Evolutionary conservation across 2,888 invertebrate genomes (phyloP).

Genomic region (Colletes collaris): DNA sequence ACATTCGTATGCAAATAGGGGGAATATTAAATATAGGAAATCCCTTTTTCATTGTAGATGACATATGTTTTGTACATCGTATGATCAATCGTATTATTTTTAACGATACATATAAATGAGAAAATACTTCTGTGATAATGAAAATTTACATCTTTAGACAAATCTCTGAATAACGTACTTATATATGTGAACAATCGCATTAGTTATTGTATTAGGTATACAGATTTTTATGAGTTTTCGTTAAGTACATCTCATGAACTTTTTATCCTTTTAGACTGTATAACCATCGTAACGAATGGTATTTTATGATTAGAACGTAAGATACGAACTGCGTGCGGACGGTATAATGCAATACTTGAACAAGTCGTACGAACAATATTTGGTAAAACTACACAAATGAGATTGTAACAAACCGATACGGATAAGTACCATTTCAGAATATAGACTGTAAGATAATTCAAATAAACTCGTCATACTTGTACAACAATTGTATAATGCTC

Average conservation of each 20-base stretch:
- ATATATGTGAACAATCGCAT: constrained; percentile 8
- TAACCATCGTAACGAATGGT: neutral
- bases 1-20: constrained; percentile 27
- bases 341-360: neutral
- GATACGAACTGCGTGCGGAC: too few species aligned
- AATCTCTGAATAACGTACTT: constrained; percentile 32
- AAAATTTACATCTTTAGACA: constrained; percentile 7
- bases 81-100: constrained; percentile 10
- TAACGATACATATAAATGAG: constrained; percentile 47
- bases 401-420: neutral
- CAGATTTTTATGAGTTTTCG: constrained; percentile 8
- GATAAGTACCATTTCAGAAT: constrained; percentile 17
- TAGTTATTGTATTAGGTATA: constrained; percentile 4
- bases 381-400: neutral
- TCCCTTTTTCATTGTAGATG: constrained; percentile 39
- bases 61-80: constrained; percentile 15
- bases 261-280: constrained; percentile 15
- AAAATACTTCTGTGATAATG: constrained; percentile 53
- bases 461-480: constrained; percentile 18
- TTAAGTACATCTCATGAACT: neutral
- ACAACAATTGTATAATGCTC: constrained; percentile 19
- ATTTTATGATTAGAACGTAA: too few species aligned
- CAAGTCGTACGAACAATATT: neutral
- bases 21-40: constrained; percentile 51
- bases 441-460: constrained; percentile 14